phyloP scores from a whole-genome alignment of 2,113 vertebrate species.

The Protomyctophum bolini region DNA sequence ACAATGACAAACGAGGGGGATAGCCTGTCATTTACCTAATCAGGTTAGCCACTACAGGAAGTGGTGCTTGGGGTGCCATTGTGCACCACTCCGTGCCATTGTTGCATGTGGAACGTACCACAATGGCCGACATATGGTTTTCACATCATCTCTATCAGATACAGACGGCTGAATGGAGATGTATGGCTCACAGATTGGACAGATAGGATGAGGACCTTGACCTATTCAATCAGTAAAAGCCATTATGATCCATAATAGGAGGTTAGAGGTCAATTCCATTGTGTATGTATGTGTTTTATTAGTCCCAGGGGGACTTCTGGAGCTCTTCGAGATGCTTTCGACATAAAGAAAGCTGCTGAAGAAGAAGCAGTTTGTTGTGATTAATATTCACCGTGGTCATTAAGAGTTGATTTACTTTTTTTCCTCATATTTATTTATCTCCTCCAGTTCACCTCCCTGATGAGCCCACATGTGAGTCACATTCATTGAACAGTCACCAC shows the following conservation, averaged over 20 bases:
- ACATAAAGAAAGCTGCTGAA: too few relatives aligned
- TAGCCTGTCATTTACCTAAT: constrained; percentile 64
- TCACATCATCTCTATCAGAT: constrained; percentile 43
- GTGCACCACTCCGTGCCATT: constrained; percentile 56
- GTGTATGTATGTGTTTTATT: background rate
- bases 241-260: background rate
- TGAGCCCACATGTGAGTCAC: too few relatives aligned
- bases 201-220: constrained; percentile 4
- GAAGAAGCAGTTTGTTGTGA: too few relatives aligned
- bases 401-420: too few relatives aligned
- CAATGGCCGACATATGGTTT: constrained; percentile 53
- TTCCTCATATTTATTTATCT: too few relatives aligned
- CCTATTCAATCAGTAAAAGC: constrained; percentile 2
- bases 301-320: too few relatives aligned
- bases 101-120: constrained; percentile 43
- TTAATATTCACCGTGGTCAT: too few relatives aligned
- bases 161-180: constrained; percentile 12
- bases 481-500: too few relatives aligned
- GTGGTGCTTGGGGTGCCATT: constrained; percentile 64
- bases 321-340: too few relatives aligned
- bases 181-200: constrained; percentile 13
- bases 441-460: too few relatives aligned
- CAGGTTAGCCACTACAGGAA: constrained; percentile 64
- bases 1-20: constrained; percentile 57
- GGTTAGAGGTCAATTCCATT: constrained; percentile 8